A percentile compares a stretch with the other conserved stretches of the same genome.
These are phyloP conservation scores for Drosophila greeni DNA, from an alignment of 2,888 invertebrate genomes.

Conservation along the genomic window DNA sequence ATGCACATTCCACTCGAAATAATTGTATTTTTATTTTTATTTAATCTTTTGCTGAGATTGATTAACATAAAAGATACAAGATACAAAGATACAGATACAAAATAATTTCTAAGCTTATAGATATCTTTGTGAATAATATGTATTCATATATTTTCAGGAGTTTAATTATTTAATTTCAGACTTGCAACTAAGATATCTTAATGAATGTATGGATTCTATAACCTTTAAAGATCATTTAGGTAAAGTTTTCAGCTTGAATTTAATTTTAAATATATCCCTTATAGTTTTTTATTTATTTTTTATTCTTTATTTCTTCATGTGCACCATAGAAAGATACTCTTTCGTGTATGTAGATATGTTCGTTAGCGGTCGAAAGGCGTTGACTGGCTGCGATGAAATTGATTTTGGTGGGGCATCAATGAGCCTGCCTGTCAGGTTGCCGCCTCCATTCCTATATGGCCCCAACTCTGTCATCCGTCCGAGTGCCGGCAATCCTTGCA, in stretches of 20 bases:
- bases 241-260: background rate
- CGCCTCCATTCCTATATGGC: conserved; percentile 31
- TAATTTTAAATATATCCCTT: background rate
- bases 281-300: background rate
- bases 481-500: conserved; percentile 34
- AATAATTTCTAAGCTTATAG: too few species aligned
- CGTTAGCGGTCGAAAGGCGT: conserved; percentile 61
- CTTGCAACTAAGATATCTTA: background rate
- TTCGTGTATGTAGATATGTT: conserved; percentile 14
- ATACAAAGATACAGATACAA: too few species aligned
- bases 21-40: background rate
- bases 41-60: background rate
- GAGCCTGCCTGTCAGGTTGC: conserved; percentile 42
- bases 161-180: background rate
- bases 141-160: too few species aligned
- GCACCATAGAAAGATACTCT: background rate
- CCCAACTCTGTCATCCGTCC: conserved; percentile 28
- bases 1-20: conserved; percentile 16
- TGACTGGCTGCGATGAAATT: conserved; percentile 72
- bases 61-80: background rate
- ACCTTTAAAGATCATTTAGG: background rate
- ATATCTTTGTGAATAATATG: too few species aligned
- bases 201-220: background rate
- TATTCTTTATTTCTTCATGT: background rate
- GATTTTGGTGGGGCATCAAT: conserved; percentile 64